These are phyloP conservation scores for Aepyceros melampus DNA, from an alignment of 2,113 vertebrate species.

Conservation along the genomic window DNA sequence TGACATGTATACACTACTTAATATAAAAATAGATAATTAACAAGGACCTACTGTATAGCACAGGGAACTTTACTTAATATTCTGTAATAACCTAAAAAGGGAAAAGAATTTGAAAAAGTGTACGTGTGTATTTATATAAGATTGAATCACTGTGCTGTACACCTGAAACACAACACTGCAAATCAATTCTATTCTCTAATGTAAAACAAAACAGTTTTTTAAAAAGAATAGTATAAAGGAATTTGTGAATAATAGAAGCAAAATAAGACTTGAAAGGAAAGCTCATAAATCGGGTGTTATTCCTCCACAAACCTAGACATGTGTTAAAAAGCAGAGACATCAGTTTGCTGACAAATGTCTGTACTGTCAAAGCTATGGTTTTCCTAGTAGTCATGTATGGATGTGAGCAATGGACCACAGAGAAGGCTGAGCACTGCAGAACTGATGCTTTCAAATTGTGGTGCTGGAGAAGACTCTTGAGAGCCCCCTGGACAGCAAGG, in stretches of 20 bases:
- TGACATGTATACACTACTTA: neutral
- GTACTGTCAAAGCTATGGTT: neutral
- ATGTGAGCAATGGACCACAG: neutral
- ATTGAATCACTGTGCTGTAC: neutral
- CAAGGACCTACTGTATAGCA: neutral
- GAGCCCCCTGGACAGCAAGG: neutral
- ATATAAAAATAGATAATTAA: neutral
- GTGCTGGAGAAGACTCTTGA: neutral
- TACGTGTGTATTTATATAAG: neutral
- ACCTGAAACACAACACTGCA: neutral
- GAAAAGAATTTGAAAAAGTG: neutral
- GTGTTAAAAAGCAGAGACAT: neutral
- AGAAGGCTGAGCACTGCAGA: neutral
- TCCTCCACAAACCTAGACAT: neutral
- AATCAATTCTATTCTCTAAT: neutral
- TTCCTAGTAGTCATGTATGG: neutral
- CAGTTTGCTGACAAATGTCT: neutral
- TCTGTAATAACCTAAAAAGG: neutral
- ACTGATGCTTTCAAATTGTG: neutral
- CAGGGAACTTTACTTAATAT: neutral
- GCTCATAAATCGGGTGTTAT: accelerated
- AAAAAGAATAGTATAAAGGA: neutral
- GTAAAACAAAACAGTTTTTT: neutral
- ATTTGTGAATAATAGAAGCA: neutral
- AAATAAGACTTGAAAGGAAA: neutral